Evolutionary conservation across 2,888 invertebrate genomes (phyloP).

Genomic region (Xanthia icteritia): DNA sequence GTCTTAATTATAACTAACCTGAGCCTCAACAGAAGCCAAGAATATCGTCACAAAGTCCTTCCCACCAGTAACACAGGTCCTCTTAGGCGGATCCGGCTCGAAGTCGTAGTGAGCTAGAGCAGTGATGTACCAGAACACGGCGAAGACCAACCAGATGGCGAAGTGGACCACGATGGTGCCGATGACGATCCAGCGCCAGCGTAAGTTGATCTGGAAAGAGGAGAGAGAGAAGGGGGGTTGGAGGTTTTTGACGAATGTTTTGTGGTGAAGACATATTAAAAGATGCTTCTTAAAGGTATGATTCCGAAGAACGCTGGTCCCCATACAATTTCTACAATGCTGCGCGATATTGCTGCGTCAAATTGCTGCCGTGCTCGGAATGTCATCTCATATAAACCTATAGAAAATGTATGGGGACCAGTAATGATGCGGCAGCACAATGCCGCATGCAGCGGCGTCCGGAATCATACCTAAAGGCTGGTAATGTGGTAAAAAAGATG

Average conservation of each 20-base stretch:
- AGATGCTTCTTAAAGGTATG: background rate
- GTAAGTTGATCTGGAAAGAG: constrained; percentile 82
- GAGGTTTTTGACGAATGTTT: background rate
- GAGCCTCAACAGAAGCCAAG: constrained; percentile 87
- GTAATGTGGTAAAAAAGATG: background rate
- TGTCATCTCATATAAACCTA: too few species aligned
- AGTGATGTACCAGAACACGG: constrained; percentile 87
- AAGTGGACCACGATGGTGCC: constrained; percentile 87
- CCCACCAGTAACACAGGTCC: constrained; percentile 85
- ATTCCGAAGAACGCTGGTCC: too few species aligned
- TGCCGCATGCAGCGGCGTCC: too few species aligned
- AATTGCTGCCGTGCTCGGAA: too few species aligned
- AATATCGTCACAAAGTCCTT: constrained; percentile 87
- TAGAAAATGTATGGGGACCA: too few species aligned
- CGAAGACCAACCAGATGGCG: constrained; percentile 87
- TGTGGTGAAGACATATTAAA: background rate
- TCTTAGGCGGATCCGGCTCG: constrained; percentile 84
- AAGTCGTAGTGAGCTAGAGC: constrained; percentile 88
- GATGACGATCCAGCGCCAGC: constrained; percentile 88
- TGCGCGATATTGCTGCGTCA: too few species aligned
- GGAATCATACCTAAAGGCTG: background rate
- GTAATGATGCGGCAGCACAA: too few species aligned
- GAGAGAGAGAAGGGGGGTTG: background rate
- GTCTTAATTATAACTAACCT: constrained; percentile 71
- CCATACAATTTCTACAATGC: too few species aligned